These are phyloP conservation scores for Bettongia penicillata DNA, from an alignment of 2,113 vertebrate species.

Conservation along the genomic window DNA sequence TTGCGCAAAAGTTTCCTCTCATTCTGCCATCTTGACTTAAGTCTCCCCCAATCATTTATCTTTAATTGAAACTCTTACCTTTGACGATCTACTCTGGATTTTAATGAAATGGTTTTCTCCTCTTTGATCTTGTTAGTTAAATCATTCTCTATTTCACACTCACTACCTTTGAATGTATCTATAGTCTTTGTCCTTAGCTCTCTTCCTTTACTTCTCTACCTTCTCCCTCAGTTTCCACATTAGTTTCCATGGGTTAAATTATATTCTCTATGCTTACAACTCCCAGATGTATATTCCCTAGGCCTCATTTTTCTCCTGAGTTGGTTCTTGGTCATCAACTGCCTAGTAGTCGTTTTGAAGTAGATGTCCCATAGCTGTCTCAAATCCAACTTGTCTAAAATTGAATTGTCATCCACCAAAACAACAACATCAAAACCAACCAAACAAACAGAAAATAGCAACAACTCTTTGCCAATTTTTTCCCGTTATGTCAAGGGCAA, in stretches of 20 bases:
- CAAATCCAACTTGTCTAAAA: neutral
- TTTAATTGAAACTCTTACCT: neutral
- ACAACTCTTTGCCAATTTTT: neutral
- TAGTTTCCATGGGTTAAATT: neutral
- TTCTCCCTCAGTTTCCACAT: neutral
- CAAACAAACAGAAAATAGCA: no score
- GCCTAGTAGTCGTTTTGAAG: neutral
- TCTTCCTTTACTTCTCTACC: neutral
- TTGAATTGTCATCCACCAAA: no score
- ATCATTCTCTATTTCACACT: neutral
- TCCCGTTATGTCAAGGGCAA: neutral
- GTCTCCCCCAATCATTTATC: no score
- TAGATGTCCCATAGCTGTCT: neutral
- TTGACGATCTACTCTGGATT: neutral
- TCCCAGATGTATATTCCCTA: neutral
- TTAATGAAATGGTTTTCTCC: neutral
- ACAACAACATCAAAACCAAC: no score
- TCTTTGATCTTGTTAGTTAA: neutral
- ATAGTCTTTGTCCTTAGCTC: neutral
- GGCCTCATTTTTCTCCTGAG: fast-evolving
- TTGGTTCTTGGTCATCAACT: neutral
- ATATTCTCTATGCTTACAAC: neutral
- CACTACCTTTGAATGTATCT: neutral
- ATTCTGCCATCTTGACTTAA: no score
- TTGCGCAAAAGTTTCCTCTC: no score